phyloP scores from a whole-genome alignment of 2,113 vertebrate genomes.

The Gracilinanus agilis region DNA sequence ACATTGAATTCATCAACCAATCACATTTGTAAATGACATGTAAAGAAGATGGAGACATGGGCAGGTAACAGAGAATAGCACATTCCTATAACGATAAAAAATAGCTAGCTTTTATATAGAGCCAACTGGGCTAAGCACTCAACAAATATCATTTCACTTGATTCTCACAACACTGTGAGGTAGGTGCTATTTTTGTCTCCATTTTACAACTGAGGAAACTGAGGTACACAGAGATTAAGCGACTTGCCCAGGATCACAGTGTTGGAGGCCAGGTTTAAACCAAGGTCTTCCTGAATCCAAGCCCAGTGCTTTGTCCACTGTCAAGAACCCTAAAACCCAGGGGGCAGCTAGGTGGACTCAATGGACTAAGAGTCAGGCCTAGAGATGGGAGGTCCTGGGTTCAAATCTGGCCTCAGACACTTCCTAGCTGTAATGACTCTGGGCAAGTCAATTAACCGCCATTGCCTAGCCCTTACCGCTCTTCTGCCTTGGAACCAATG shows the following conservation, averaged over 20 bases:
- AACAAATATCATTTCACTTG: neutral
- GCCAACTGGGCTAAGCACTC: neutral
- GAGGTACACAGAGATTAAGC: neutral
- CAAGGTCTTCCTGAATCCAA: neutral
- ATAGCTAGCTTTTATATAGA: neutral
- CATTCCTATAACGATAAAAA: neutral
- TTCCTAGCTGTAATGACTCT: too few relatives aligned
- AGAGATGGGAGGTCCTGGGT: too few relatives aligned
- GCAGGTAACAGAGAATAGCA: neutral
- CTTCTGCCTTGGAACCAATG: too few relatives aligned
- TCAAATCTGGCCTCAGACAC: too few relatives aligned
- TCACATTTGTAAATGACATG: neutral
- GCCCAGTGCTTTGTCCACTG: neutral
- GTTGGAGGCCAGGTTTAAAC: neutral
- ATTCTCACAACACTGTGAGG: neutral
- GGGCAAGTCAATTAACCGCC: too few relatives aligned
- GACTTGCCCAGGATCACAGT: neutral
- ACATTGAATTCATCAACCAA: neutral
- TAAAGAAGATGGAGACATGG: neutral
- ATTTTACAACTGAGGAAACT: neutral
- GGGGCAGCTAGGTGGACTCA: too few relatives aligned
- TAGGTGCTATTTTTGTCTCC: neutral
- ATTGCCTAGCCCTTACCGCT: too few relatives aligned
- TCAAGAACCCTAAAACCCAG: neutral
- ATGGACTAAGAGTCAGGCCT: too few relatives aligned